Conservation (phyloP, 2,113 vertebrate species). For the Morphnarchus princeps region DNA sequence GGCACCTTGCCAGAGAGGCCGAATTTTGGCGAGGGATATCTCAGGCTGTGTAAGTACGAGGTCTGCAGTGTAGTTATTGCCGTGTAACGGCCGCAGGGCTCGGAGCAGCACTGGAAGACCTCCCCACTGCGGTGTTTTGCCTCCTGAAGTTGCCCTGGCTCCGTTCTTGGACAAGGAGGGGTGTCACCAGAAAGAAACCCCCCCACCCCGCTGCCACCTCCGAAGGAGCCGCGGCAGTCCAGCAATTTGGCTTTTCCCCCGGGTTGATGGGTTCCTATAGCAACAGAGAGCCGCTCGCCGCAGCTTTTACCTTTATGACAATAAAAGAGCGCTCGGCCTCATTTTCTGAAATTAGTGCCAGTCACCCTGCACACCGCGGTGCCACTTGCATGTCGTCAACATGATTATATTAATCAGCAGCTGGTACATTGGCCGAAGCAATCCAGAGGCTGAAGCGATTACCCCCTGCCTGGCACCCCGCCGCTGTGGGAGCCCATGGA, state of each 20-base stretch:
- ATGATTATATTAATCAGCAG: not conserved
- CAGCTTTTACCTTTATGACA: not conserved
- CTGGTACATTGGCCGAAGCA: fast-evolving
- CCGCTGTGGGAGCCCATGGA: fast-evolving
- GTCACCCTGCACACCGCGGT: not conserved
- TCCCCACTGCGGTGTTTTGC: fast-evolving
- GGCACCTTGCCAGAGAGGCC: not conserved
- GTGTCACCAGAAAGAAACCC: too few relatives aligned
- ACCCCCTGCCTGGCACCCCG: not conserved
- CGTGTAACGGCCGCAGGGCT: fast-evolving
- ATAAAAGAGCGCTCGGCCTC: not conserved
- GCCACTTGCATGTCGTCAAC: not conserved
- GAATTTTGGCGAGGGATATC: not conserved
- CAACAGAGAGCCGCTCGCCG: not conserved
- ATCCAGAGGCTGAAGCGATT: not conserved
- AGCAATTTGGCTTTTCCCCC: not conserved
- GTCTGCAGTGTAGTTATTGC: fast-evolving
- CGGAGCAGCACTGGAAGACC: too few relatives aligned
- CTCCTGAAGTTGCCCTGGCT: not conserved
- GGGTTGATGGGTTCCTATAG: conserved; percentile 18
- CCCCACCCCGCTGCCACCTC: not conserved
- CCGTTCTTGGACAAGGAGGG: not conserved
- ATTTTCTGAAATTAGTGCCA: not conserved
- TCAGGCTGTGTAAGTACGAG: fast-evolving
- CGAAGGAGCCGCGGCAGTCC: fast-evolving